phyloP scores from a whole-genome alignment of 2,888 invertebrate species.

The Xiphydria camelus region DNA sequence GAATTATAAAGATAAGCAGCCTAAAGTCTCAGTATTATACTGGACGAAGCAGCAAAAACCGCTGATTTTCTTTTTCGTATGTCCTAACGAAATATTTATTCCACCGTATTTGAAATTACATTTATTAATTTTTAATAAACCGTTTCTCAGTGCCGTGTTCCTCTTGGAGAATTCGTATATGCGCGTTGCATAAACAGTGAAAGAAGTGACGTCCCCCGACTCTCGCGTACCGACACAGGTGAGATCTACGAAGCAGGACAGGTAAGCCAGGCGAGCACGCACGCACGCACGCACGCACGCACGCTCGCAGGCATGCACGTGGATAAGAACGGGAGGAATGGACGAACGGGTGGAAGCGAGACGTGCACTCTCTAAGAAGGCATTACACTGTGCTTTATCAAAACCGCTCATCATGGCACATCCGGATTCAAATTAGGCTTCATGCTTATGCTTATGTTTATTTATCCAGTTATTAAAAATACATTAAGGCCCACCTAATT shows the following conservation, averaged over 20 bases:
- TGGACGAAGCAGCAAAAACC: too few relatives aligned
- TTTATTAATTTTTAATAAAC: too few relatives aligned
- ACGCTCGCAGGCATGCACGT: constrained; percentile 15
- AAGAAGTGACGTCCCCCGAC: constrained; percentile 40
- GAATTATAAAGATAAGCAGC: too few relatives aligned
- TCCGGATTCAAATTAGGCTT: constrained; percentile 58
- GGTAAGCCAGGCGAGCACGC: constrained; percentile 3
- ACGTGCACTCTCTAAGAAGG: constrained; percentile 23
- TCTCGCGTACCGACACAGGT: constrained; percentile 33
- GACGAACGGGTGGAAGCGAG: constrained; percentile 30
- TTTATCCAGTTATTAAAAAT: constrained; percentile 59
- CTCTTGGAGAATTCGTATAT: too few relatives aligned
- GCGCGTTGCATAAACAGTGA: constrained; percentile 41
- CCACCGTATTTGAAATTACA: too few relatives aligned
- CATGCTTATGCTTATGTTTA: constrained; percentile 56
- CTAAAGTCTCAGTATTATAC: too few relatives aligned
- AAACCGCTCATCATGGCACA: constrained; percentile 54
- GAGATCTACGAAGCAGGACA: too few relatives aligned
- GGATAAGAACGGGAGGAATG: too few relatives aligned
- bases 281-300: constrained; percentile 8
- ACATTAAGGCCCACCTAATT: constrained; percentile 52
- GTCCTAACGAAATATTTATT: too few relatives aligned
- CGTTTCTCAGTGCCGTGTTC: too few relatives aligned
- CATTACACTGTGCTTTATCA: constrained; percentile 53
- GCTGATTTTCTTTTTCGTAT: too few relatives aligned